Evolutionary conservation across 2,113 vertebrate genomes (phyloP).

Genomic region (Paramisgurnus dabryanus): DNA sequence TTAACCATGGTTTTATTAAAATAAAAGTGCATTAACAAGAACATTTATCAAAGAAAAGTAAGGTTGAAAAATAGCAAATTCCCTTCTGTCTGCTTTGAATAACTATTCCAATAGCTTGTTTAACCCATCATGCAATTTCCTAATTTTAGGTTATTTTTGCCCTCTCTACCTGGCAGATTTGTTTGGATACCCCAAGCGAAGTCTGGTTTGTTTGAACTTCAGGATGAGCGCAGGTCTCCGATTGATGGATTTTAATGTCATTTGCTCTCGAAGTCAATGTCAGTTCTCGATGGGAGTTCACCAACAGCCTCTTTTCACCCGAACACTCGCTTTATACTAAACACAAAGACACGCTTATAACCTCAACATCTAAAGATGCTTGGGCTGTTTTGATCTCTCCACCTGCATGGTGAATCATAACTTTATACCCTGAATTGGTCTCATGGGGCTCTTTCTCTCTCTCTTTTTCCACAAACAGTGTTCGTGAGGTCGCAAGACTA

Average conservation of each 20-base stretch:
- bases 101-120: too few relatives aligned
- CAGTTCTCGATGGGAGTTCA: conserved; percentile 14
- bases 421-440: conserved; percentile 13
- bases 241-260: conserved; percentile 53
- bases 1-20: too few relatives aligned
- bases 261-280: conserved; percentile 45
- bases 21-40: too few relatives aligned
- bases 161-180: conserved; percentile 8
- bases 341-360: conserved; percentile 5
- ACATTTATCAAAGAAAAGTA: too few relatives aligned
- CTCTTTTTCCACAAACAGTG: conserved; percentile 25
- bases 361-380: conserved; percentile 1
- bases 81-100: too few relatives aligned
- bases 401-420: conserved; percentile 35
- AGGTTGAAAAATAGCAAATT: too few relatives aligned
- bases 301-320: conserved; percentile 40
- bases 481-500: conserved; percentile 27
- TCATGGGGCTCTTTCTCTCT: conserved; percentile 17
- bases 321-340: background rate
- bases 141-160: background rate
- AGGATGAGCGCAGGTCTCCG: conserved; percentile 37
- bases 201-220: conserved; percentile 42
- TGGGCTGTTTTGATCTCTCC: background rate
- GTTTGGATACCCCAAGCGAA: conserved; percentile 24
- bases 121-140: too few relatives aligned